Evolutionary conservation across 2,113 vertebrate genomes (phyloP).

Genomic region (Cynocephalus volans): DNA sequence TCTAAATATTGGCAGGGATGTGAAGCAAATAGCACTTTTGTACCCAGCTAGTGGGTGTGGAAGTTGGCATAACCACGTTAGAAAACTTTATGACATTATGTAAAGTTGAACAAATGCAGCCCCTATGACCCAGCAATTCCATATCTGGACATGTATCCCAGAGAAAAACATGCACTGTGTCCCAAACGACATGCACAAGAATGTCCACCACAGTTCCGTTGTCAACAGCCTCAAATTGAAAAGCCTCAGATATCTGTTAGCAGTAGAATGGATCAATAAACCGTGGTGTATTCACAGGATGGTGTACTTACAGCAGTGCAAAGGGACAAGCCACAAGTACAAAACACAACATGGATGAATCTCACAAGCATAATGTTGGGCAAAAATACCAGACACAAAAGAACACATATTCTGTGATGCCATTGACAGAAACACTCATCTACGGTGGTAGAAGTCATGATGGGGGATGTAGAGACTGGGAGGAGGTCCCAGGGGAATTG

Average conservation of each 20-base stretch:
- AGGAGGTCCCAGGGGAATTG: not conserved
- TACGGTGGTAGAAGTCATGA: not conserved
- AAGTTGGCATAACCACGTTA: not conserved
- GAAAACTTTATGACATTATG: not conserved
- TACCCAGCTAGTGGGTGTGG: not conserved
- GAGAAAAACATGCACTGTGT: not conserved
- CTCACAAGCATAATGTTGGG: not conserved
- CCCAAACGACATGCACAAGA: not conserved
- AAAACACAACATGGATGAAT: not conserved
- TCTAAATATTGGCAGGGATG: not conserved
- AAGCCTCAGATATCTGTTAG: not conserved
- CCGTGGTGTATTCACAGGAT: not conserved
- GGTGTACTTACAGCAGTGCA: not conserved
- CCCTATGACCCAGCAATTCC: not conserved
- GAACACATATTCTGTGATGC: not conserved
- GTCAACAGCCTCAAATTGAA: not conserved
- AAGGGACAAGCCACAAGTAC: not conserved
- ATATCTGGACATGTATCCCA: not conserved
- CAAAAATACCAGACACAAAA: not conserved
- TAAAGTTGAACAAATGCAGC: not conserved
- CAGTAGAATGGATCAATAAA: not conserved
- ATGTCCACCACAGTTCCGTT: not conserved
- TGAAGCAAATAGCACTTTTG: not conserved
- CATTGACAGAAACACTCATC: not conserved
- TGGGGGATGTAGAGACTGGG: not conserved